These are phyloP conservation scores for Galaxias olidus DNA, from an alignment of 2,797 vertebrate species.

Conservation along the genomic window DNA sequence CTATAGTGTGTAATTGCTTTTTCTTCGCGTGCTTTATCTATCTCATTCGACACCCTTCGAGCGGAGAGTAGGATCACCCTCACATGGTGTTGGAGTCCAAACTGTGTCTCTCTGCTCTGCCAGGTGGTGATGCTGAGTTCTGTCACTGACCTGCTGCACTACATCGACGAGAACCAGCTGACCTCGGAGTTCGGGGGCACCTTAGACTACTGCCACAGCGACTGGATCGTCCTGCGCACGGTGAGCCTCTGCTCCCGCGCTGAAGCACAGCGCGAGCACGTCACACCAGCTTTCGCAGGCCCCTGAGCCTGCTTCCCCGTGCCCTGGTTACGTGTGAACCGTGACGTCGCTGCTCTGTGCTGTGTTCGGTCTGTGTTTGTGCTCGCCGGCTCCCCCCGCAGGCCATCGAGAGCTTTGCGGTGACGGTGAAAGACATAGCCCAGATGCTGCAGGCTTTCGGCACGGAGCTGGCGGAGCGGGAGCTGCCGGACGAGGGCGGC, in stretches of 20 bases:
- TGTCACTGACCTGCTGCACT: conserved; percentile 90
- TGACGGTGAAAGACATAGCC: conserved; percentile 94
- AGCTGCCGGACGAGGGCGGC: conserved; percentile 82
- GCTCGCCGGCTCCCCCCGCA: conserved; percentile 50
- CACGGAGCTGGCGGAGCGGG: conserved; percentile 88
- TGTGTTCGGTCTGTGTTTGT: conserved; percentile 7
- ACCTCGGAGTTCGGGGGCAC: conserved; percentile 96
- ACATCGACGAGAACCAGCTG: conserved; percentile 95
- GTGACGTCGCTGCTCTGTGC: neutral
- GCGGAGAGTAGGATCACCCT: neutral
- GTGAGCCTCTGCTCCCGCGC: conserved; percentile 62
- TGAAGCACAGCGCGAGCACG: neutral
- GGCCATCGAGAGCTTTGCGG: conserved; percentile 96
- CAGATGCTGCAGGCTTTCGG: conserved; percentile 95
- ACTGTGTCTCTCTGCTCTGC: conserved; percentile 40
- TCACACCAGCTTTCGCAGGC: neutral
- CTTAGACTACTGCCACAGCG: conserved; percentile 92
- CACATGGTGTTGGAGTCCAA: conserved; percentile 19
- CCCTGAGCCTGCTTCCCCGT: too few relatives aligned
- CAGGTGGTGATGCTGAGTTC: conserved; percentile 99
- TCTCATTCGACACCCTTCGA: neutral
- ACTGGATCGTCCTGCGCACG: conserved; percentile 95
- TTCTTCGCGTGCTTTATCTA: neutral
- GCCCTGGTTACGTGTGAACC: too few relatives aligned
- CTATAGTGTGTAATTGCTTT: neutral